Percentiles rank a stretch among this genome's conserved stretches.
Evolutionary conservation across 2,797 vertebrate genomes (phyloP).

Genomic region (Gobio occitaniae): DNA sequence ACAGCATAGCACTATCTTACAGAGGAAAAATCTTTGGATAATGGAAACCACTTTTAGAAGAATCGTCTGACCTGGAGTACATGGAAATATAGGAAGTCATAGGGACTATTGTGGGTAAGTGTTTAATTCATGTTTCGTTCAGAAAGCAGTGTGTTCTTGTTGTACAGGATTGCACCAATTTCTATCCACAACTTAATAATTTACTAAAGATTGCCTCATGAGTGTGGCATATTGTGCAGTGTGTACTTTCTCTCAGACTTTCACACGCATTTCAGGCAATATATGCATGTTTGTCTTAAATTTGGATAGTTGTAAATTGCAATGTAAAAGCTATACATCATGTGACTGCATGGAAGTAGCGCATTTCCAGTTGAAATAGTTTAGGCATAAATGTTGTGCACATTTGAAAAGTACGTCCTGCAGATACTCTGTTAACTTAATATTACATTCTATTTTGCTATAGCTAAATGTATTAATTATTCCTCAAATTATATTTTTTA

Average conservation of each 20-base stretch:
- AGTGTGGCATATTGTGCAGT: not conserved
- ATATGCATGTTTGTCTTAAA: not conserved
- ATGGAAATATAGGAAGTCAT: constrained; percentile 16
- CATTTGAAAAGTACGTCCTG: not conserved
- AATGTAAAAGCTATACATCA: not conserved
- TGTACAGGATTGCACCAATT: not conserved
- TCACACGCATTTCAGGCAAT: not conserved
- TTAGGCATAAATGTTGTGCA: not conserved
- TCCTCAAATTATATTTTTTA: not conserved
- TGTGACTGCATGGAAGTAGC: not conserved
- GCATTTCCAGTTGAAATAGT: not conserved
- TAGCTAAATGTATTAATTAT: not conserved
- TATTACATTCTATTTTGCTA: not conserved
- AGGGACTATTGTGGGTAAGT: constrained; percentile 55
- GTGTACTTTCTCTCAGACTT: not conserved
- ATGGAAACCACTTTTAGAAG: constrained; percentile 12
- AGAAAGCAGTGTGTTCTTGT: not conserved
- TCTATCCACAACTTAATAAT: not conserved
- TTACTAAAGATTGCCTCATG: not conserved
- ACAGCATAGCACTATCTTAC: not conserved
- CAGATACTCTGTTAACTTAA: not conserved
- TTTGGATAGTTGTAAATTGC: not conserved
- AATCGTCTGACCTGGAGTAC: not conserved
- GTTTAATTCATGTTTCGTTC: not conserved
- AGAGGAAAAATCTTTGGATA: not conserved